Conservation (phyloP, 2,113 vertebrate species). For the Rhadina sibilatrix region DNA sequence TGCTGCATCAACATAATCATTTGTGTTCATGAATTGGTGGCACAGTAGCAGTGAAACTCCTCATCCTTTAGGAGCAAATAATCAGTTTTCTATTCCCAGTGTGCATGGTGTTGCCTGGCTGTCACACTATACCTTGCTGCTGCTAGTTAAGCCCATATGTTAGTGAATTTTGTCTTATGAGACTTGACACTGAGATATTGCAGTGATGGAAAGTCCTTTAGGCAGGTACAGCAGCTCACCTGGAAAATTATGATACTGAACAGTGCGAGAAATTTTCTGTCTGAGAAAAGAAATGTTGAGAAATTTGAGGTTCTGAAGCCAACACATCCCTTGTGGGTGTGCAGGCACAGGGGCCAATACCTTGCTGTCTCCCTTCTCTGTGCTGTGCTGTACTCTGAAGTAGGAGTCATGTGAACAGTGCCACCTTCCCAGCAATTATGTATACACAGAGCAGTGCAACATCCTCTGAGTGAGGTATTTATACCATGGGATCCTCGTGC, state of each 20-base stretch:
- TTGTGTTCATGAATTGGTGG: not conserved
- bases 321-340: not conserved
- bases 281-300: not conserved
- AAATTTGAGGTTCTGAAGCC: not conserved
- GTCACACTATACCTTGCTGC: rapidly evolving
- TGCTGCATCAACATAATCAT: not conserved
- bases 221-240: not conserved
- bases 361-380: not conserved
- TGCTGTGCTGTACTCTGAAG: not conserved
- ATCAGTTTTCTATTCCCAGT: rapidly evolving
- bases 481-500: not conserved
- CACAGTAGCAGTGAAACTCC: not conserved
- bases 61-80: not conserved
- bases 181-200: not conserved
- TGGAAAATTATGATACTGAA: not conserved
- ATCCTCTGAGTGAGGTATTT: not conserved
- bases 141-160: not conserved
- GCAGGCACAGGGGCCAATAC: not conserved
- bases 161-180: not conserved
- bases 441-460: not conserved
- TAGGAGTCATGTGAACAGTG: rapidly evolving
- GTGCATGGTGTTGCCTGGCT: not conserved
- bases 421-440: not conserved
- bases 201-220: not conserved
- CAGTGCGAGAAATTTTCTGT: not conserved